These are phyloP conservation scores for Acanthosepion pharaonis DNA, from an alignment of 2,888 invertebrate genomes.

Conservation along the genomic window DNA sequence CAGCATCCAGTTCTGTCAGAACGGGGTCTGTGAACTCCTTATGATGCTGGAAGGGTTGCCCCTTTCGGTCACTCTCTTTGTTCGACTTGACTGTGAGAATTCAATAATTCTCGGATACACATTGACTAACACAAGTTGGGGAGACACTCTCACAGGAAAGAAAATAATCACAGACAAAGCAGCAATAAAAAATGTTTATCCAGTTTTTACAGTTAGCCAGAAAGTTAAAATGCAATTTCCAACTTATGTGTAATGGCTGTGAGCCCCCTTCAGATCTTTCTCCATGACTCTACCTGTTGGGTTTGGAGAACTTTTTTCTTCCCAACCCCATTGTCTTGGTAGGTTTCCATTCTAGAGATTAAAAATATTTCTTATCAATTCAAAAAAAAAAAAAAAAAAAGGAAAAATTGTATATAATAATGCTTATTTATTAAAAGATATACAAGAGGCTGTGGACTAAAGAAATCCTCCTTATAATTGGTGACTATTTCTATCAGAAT, in stretches of 20 bases:
- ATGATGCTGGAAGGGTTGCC: constrained; percentile 67
- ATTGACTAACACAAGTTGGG: constrained; percentile 62
- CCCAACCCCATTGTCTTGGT: neutral
- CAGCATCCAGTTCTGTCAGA: constrained; percentile 61
- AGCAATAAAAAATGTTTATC: constrained; percentile 58
- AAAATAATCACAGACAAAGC: constrained; percentile 60
- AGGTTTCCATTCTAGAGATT: neutral
- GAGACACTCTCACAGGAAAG: constrained; percentile 65
- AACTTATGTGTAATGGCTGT: constrained; percentile 61
- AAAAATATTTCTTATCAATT: neutral
- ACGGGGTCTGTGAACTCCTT: constrained; percentile 63
- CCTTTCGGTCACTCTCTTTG: constrained; percentile 64
- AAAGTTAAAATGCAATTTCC: constrained; percentile 71
- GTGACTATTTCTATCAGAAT: neutral
- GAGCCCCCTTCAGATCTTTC: no score
- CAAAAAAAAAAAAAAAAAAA: neutral
- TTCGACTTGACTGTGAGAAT: constrained; percentile 61
- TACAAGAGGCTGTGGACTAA: neutral
- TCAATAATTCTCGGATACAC: constrained; percentile 65
- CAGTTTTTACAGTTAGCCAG: constrained; percentile 72
- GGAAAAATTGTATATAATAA: neutral
- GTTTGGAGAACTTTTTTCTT: no score
- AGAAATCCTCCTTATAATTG: neutral
- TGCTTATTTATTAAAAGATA: neutral
- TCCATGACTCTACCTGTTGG: no score